These are phyloP conservation scores for Beris morrisii DNA, from an alignment of 2,888 invertebrate genomes.

Conservation along the genomic window DNA sequence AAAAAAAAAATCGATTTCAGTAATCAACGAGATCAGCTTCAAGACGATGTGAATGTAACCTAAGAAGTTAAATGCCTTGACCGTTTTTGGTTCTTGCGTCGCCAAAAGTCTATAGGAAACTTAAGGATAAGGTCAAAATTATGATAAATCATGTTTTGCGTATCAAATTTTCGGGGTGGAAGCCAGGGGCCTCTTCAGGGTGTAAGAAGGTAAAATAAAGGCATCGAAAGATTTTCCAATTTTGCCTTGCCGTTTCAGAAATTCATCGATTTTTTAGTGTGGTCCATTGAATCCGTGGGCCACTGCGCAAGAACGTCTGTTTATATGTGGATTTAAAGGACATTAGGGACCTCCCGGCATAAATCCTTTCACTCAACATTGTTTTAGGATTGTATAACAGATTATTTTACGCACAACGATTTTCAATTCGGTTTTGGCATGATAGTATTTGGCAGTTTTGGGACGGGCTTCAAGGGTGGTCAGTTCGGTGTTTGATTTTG, in stretches of 20 bases:
- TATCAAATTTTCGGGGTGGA: constrained; percentile 19
- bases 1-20: constrained; percentile 3
- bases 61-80: constrained; percentile 18
- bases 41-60: constrained; percentile 14
- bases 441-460: constrained; percentile 22
- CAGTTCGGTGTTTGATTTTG: background rate
- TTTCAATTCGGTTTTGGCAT: constrained; percentile 12
- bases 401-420: constrained; percentile 32
- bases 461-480: constrained; percentile 15
- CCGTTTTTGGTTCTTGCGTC: constrained; percentile 6
- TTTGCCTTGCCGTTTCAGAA: constrained; percentile 17
- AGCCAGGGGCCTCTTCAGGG: background rate
- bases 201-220: background rate
- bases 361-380: constrained; percentile 33
- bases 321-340: constrained; percentile 16
- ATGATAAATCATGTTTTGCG: constrained; percentile 28
- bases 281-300: constrained; percentile 27
- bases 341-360: constrained; percentile 33
- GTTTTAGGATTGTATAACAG: constrained; percentile 35
- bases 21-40: background rate
- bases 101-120: constrained; percentile 13
- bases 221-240: background rate
- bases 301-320: constrained; percentile 11
- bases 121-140: constrained; percentile 1
- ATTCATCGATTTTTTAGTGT: constrained; percentile 19